Percentiles rank a stretch among this genome's conserved stretches.
phyloP scores from a whole-genome alignment of 2,888 invertebrate species.

The Saturnia pavonia region DNA sequence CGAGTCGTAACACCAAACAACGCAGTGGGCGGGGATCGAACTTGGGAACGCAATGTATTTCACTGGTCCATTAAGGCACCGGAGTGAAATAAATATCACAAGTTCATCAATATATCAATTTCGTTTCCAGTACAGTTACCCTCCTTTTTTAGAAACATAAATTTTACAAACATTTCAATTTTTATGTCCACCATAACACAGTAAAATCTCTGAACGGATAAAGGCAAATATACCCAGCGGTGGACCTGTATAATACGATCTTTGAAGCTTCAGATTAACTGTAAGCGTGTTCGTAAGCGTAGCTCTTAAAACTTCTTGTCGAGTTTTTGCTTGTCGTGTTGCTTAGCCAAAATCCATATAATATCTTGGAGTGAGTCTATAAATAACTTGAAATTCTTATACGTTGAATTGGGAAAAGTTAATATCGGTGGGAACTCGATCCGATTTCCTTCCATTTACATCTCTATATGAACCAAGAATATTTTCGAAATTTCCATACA shows the following conservation, averaged over 20 bases:
- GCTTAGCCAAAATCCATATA: background rate
- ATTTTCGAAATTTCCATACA: background rate
- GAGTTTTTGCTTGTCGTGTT: background rate
- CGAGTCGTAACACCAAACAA: too few species aligned
- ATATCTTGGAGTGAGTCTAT: background rate
- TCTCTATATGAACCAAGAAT: background rate
- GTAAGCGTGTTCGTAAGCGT: background rate
- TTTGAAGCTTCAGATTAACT: background rate
- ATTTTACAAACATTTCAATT: background rate
- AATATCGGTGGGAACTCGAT: background rate
- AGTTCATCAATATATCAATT: too few species aligned
- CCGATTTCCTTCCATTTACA: background rate
- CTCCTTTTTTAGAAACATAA: too few species aligned
- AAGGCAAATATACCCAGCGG: background rate
- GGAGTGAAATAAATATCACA: too few species aligned
- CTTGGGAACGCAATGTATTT: too few species aligned
- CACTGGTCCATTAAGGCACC: too few species aligned
- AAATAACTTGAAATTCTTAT: background rate
- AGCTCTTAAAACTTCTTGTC: background rate
- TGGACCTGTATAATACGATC: constrained; percentile 1
- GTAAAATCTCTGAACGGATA: constrained; percentile 8
- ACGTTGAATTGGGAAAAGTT: background rate
- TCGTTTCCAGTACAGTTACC: too few species aligned
- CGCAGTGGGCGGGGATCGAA: too few species aligned
- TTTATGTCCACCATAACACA: background rate